Evolutionary conservation across 2,888 invertebrate genomes (phyloP).

Genomic region (Drosophila paucipuncta): DNA sequence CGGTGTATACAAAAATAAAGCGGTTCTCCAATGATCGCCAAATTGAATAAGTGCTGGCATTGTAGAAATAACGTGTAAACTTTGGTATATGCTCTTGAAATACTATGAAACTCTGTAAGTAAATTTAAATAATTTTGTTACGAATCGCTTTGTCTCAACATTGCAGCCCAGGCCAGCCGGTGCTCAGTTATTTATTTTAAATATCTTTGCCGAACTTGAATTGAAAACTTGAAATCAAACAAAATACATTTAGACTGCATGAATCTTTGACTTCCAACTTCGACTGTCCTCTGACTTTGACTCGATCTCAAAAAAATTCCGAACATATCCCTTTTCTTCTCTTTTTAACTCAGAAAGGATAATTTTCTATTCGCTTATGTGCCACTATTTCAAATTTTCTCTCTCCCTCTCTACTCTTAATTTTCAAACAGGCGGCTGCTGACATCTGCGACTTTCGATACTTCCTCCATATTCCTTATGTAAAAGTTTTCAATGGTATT

Average conservation of each 20-base stretch:
- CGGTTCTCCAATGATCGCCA: constrained; percentile 72
- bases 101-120: constrained; percentile 67
- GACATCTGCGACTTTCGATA: not conserved
- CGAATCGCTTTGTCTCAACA: not conserved
- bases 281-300: too few relatives aligned
- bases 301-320: not conserved
- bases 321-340: not conserved
- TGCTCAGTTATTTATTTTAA: too few relatives aligned
- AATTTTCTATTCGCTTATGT: not conserved
- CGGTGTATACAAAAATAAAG: constrained; percentile 75
- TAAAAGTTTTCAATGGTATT: not conserved
- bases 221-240: too few relatives aligned
- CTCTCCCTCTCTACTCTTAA: not conserved
- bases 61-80: constrained; percentile 70
- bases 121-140: not conserved
- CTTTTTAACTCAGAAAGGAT: not conserved
- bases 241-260: too few relatives aligned
- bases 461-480: not conserved
- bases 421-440: not conserved
- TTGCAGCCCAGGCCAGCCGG: not conserved
- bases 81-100: constrained; percentile 80
- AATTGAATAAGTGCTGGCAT: constrained; percentile 70
- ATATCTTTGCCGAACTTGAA: too few relatives aligned
- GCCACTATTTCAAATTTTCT: not conserved
- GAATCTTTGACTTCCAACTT: too few relatives aligned